Conservation (phyloP, 2,113 vertebrate species). For the Labeo catla region DNA sequence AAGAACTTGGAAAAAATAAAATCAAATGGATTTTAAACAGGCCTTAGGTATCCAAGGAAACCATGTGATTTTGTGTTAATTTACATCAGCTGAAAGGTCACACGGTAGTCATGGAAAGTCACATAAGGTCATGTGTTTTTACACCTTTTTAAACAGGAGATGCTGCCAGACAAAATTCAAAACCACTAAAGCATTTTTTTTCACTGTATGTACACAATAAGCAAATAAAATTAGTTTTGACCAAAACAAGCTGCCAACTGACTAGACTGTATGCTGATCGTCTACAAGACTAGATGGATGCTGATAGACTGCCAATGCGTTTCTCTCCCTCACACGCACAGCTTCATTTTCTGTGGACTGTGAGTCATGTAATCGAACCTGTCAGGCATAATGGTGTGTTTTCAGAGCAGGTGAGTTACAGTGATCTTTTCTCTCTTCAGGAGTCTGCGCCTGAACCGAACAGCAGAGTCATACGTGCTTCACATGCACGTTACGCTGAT, state of each 20-base stretch:
- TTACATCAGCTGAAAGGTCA: not conserved
- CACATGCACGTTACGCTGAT: not conserved
- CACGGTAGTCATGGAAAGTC: not conserved
- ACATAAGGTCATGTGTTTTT: not conserved
- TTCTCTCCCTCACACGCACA: not conserved
- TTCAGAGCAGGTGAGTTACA: conserved; percentile 3
- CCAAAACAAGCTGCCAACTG: not conserved
- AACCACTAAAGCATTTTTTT: not conserved
- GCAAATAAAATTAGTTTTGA: not conserved
- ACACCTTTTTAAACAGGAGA: not conserved
- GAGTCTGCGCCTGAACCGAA: not conserved
- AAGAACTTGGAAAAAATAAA: not conserved
- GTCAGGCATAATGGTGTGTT: not conserved
- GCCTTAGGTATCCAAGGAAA: not conserved
- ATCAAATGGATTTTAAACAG: not conserved
- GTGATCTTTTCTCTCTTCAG: not conserved
- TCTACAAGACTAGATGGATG: not conserved
- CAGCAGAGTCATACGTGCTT: not conserved
- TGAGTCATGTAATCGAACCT: conserved; percentile 19
- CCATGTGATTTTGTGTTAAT: not conserved
- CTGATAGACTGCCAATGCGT: not conserved
- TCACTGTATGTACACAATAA: not conserved
- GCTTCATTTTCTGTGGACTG: conserved; percentile 11
- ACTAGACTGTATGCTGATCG: not conserved
- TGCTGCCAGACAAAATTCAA: not conserved